Evolutionary conservation across 2,888 invertebrate genomes (phyloP).

Genomic region (Azorinus chamasolen): DNA sequence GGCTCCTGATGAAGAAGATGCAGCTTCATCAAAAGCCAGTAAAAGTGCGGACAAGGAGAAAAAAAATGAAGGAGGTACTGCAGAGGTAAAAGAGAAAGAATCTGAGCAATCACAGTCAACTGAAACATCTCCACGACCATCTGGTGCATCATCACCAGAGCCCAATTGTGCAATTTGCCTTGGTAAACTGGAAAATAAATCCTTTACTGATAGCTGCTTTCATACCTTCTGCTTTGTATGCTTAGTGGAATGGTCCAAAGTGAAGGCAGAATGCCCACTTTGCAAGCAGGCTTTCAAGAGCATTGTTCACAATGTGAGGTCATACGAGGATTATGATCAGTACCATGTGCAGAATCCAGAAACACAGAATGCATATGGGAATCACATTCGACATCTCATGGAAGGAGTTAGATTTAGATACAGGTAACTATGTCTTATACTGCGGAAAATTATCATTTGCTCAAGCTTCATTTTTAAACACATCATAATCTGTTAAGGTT

Average conservation of each 20-base stretch:
- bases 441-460: no score
- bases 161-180: constrained; percentile 96
- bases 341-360: constrained; percentile 87
- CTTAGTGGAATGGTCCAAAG: constrained; percentile 97
- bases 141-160: constrained; percentile 72
- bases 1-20: no score
- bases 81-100: neutral
- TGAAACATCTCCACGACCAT: neutral
- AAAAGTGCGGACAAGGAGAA: no score
- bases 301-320: constrained; percentile 96
- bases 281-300: constrained; percentile 97
- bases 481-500: no score
- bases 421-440: no score
- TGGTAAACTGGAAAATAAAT: constrained; percentile 94
- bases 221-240: constrained; percentile 98
- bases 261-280: constrained; percentile 93
- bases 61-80: neutral
- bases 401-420: constrained; percentile 34
- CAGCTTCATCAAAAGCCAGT: no score
- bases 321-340: constrained; percentile 95
- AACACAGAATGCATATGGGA: constrained; percentile 2
- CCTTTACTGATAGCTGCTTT: constrained; percentile 96
- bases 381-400: constrained; percentile 11
- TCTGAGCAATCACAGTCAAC: neutral
- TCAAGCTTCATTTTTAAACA: no score